A percentile compares a stretch with the other conserved stretches of the same genome.
These are phyloP conservation scores for Morinoia aosen DNA, from an alignment of 2,888 invertebrate species.

Conservation along the genomic window DNA sequence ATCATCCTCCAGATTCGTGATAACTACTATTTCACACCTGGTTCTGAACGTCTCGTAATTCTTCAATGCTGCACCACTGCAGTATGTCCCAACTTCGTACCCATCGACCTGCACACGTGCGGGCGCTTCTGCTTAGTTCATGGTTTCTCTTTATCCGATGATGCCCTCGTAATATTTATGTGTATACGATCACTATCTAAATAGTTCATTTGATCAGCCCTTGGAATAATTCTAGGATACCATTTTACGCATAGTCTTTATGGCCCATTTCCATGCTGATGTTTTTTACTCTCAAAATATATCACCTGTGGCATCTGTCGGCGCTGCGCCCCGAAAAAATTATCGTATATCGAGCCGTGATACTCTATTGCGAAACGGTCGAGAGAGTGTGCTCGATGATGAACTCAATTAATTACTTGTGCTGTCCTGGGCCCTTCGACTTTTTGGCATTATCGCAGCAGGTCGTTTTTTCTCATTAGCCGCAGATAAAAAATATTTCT, in stretches of 20 bases:
- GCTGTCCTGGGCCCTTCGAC: not conserved
- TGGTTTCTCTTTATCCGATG: not conserved
- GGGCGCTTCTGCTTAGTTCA: not conserved
- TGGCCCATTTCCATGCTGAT: not conserved
- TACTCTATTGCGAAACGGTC: not conserved
- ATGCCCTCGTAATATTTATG: not conserved
- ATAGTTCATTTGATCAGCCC: not conserved
- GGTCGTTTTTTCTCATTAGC: not conserved
- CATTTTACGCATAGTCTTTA: not conserved
- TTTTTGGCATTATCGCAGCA: not conserved
- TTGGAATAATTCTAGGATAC: not conserved
- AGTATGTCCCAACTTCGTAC: not conserved
- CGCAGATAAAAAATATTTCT: not conserved
- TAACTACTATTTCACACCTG: not conserved
- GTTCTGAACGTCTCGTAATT: not conserved
- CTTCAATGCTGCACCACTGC: not conserved
- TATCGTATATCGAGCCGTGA: not conserved
- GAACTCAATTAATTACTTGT: not conserved
- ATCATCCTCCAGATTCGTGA: not conserved
- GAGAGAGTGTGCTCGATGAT: not conserved
- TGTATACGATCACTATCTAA: not conserved
- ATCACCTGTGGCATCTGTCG: not conserved
- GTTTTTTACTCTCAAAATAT: not conserved
- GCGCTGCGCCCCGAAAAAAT: not conserved
- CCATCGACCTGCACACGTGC: not conserved